These are phyloP conservation scores for Pseudomyrmex flavicornis DNA, from an alignment of 1,140 invertebrate genomes.

Conservation along the genomic window DNA sequence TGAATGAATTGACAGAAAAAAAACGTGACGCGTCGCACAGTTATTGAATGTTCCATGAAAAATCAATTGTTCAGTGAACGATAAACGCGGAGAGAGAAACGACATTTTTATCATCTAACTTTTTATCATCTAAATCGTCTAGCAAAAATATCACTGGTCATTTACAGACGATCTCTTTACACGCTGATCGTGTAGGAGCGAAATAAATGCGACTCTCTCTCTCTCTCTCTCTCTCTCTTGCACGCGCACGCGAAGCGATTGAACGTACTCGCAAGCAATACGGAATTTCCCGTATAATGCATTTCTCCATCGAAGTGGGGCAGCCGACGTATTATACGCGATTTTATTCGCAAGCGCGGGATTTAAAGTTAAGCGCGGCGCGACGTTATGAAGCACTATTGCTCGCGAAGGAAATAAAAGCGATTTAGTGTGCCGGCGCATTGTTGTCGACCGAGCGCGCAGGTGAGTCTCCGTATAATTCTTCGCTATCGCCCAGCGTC, in stretches of 20 bases:
- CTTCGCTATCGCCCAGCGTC: constrained; percentile 44
- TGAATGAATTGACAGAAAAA: not conserved
- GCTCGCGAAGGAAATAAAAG: constrained; percentile 63
- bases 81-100: not conserved
- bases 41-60: not conserved
- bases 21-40: too few relatives aligned
- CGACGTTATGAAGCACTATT: constrained; percentile 64
- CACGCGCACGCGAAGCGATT: not conserved
- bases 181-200: not conserved
- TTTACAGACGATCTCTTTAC: not conserved
- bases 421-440: constrained; percentile 55
- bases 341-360: constrained; percentile 51
- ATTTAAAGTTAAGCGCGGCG: constrained; percentile 59
- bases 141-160: not conserved
- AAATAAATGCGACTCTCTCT: not conserved
- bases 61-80: not conserved
- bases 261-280: not conserved
- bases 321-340: constrained; percentile 37
- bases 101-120: not conserved
- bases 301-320: not conserved
- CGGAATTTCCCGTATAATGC: constrained; percentile 19
- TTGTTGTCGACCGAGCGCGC: constrained; percentile 47
- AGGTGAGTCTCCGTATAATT: constrained; percentile 57
- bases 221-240: not conserved
- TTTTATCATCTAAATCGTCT: not conserved